phyloP scores from a whole-genome alignment of 2,888 invertebrate species.

The Cheilosia vulpina region DNA sequence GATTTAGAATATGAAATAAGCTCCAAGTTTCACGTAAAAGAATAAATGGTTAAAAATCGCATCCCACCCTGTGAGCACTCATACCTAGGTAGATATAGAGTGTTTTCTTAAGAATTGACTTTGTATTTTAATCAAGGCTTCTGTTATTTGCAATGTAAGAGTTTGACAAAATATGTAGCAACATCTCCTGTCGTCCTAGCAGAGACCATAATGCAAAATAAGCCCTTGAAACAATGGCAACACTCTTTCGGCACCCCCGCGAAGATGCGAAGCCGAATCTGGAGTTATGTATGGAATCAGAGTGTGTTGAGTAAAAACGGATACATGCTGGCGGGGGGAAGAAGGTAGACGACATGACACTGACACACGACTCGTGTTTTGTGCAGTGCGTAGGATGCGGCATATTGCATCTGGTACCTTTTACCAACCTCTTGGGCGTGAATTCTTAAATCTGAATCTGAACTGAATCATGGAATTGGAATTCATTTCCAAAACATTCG shows the following conservation, averaged over 20 bases:
- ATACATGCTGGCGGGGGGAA: slow-evolving; percentile 7
- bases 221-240: slow-evolving; percentile 44
- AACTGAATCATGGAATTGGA: slow-evolving; percentile 19
- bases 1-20: no score
- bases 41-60: no score
- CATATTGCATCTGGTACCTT: slow-evolving; percentile 47
- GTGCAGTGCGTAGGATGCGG: slow-evolving; percentile 66
- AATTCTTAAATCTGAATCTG: slow-evolving; percentile 27
- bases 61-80: no score
- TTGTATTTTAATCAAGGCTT: no score
- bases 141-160: no score
- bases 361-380: slow-evolving; percentile 47
- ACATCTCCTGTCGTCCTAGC: no score
- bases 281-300: slow-evolving; percentile 38
- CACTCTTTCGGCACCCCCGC: slow-evolving; percentile 64
- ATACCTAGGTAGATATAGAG: no score
- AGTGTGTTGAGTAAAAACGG: slow-evolving; percentile 10
- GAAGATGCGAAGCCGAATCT: slow-evolving; percentile 51
- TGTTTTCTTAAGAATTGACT: no score
- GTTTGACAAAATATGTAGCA: no score
- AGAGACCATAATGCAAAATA: not conserved
- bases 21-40: no score
- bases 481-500: not conserved
- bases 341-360: slow-evolving; percentile 54
- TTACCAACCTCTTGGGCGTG: slow-evolving; percentile 51